phyloP scores from a whole-genome alignment of 1,140 invertebrate species.

The Lordiphosa mommai region DNA sequence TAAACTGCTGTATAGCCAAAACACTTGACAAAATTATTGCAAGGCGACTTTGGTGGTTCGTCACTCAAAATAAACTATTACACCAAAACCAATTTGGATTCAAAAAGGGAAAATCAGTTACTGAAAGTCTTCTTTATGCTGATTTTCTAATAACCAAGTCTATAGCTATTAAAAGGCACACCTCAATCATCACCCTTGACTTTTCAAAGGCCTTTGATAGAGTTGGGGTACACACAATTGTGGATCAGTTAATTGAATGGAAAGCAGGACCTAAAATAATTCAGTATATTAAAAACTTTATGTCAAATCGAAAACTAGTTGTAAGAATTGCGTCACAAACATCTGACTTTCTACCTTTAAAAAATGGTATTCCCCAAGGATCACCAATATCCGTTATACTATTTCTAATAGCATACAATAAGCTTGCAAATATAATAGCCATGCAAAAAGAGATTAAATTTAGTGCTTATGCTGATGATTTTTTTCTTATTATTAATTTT shows the following conservation, averaged over 20 bases:
- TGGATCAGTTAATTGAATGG: slow-evolving; percentile 12
- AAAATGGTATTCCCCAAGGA: slow-evolving; percentile 11
- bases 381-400: slow-evolving; percentile 7
- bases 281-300: slow-evolving; percentile 5
- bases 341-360: neutral
- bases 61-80: slow-evolving; percentile 4
- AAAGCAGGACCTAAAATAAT: slow-evolving; percentile 15
- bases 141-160: slow-evolving; percentile 4
- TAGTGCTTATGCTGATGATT: neutral
- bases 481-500: no score
- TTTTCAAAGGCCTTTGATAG: slow-evolving; percentile 21
- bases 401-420: slow-evolving; percentile 5
- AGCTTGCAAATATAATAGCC: slow-evolving; percentile 4
- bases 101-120: neutral
- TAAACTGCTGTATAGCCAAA: slow-evolving; percentile 5
- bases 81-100: slow-evolving; percentile 5
- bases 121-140: neutral
- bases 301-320: slow-evolving; percentile 6
- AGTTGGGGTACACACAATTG: slow-evolving; percentile 15
- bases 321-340: neutral
- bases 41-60: slow-evolving; percentile 9
- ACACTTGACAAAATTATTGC: slow-evolving; percentile 15
- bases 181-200: slow-evolving; percentile 14
- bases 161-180: neutral
- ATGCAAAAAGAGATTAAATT: slow-evolving; percentile 1